Conservation (phyloP, 2,113 vertebrate species). For the Columbina picui region DNA sequence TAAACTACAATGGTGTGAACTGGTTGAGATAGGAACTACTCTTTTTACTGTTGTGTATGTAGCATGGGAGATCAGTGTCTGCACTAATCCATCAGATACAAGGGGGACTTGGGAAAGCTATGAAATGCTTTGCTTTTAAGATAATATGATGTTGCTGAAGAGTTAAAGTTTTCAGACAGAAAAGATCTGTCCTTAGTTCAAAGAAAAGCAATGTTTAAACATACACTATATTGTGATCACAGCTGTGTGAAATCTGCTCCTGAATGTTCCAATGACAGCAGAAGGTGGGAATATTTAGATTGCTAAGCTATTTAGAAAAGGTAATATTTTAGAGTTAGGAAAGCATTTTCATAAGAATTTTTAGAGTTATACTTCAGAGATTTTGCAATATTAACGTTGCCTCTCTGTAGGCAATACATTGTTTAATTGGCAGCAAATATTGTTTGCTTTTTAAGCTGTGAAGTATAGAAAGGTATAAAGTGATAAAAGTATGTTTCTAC, state of each 20-base stretch:
- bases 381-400: background rate
- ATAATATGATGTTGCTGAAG: background rate
- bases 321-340: background rate
- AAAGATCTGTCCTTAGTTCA: background rate
- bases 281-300: background rate
- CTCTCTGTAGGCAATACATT: background rate
- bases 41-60: background rate
- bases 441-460: background rate
- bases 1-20: background rate
- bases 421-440: background rate
- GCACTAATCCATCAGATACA: background rate
- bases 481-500: background rate
- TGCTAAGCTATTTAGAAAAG: background rate
- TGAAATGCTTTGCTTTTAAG: background rate
- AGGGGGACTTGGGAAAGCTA: background rate
- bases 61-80: background rate
- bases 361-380: background rate
- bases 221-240: background rate
- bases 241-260: background rate
- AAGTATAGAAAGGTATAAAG: background rate
- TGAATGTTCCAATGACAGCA: background rate
- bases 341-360: background rate
- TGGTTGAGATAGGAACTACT: background rate
- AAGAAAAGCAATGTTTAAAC: background rate
- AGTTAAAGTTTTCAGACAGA: background rate